Evolutionary conservation across 2,888 invertebrate species (phyloP), one percentile per base, ranked within the genome.

Genomic region (Chalcis sispes): DNA sequence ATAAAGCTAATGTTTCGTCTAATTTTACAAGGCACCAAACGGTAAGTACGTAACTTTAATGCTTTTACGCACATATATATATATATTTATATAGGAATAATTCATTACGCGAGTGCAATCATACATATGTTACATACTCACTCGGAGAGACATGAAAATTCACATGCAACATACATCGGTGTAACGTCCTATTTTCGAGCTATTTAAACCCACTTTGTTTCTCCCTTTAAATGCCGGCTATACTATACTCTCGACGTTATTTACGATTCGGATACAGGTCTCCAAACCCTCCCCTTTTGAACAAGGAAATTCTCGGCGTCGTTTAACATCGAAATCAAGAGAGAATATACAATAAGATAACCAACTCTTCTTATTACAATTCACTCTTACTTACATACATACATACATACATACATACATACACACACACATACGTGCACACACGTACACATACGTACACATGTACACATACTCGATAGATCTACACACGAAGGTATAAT

Each of bases 391-490:
- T n/a, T n/a, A n/a, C n/a, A n/a, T n/a, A n/a, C n/a, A n/a, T n/a
- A n/a, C n/a, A n/a, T n/a, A n/a, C n/a, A n/a, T n/a, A n/a, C n/a
- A n/a, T n/a, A n/a, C n/a, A n/a, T n/a, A n/a, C n/a, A n/a, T n/a
- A n/a, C n/a, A n/a, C n/a, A n/a, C n/a, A n/a, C n/a, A n/a, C 42
- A 13, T 42, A 8, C 42, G 15, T 13, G 2, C 42, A 2, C 15
- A 27, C 46, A 20, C 50, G 29, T 58, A 67, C 52, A 59, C 71
- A 77, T 77, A 79, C 76, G 79, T 78, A 80, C 77, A 72, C 73
- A 72, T 70, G 25, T 36, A 48, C 25, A n/a, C 75, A 77, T 77
- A 80, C 81, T 81, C 75, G 25, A 56, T 69, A 48, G n/a, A n/a
- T n/a, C n/a, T n/a, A n/a, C n/a, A n/a, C n/a, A n/a, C n/a, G n/a